Conservation (phyloP, 2,797 vertebrate species). For the Anniella stebbinsi region DNA sequence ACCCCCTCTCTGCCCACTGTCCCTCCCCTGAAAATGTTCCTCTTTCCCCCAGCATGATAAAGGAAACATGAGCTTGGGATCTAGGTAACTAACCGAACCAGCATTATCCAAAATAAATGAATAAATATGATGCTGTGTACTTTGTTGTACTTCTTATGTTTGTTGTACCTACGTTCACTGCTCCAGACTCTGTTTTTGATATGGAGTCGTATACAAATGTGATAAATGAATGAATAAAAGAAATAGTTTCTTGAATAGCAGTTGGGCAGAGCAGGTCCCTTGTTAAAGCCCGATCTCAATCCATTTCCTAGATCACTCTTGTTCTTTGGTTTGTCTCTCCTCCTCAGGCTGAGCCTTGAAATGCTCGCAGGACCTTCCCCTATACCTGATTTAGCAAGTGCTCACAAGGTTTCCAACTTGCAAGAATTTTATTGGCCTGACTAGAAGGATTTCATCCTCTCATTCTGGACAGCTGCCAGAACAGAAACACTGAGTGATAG, state of each 20-base stretch:
- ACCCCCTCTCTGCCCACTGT: not conserved
- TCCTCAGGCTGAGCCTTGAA: not conserved
- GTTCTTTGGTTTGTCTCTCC: not conserved
- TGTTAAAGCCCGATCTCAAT: not conserved
- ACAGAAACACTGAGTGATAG: not conserved
- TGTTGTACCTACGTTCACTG: too few species aligned
- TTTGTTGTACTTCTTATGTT: too few species aligned
- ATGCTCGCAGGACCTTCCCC: not conserved
- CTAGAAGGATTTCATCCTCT: not conserved
- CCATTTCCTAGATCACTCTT: not conserved
- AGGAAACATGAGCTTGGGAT: not conserved
- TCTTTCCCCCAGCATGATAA: not conserved
- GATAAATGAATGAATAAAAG: too few species aligned
- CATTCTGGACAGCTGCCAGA: not conserved
- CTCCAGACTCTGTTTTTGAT: too few species aligned
- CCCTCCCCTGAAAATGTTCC: not conserved
- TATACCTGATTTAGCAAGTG: not conserved
- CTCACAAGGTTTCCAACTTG: not conserved
- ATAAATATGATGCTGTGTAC: too few species aligned
- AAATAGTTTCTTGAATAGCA: not conserved
- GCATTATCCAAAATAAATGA: too few species aligned
- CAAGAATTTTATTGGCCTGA: not conserved
- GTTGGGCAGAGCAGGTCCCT: not conserved
- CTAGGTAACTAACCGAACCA: not conserved
- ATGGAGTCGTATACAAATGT: too few species aligned